Evolutionary conservation across 2,888 invertebrate genomes (phyloP).

Genomic region (Xestia xanthographa): DNA sequence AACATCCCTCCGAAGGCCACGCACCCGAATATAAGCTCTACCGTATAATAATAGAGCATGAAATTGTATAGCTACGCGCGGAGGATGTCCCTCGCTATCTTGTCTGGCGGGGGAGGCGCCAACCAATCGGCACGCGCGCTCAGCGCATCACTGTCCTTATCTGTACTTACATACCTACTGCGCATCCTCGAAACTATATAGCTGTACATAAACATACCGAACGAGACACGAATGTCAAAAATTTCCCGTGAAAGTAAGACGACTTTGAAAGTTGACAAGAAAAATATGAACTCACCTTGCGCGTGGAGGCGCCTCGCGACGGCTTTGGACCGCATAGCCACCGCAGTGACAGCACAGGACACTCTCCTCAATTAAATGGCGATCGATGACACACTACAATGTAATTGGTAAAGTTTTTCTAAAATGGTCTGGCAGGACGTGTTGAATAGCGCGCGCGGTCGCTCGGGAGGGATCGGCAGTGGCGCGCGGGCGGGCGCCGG

Average conservation of each 20-base stretch:
- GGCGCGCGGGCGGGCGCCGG: conserved; percentile 82
- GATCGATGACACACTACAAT: conserved; percentile 82
- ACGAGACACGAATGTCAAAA: conserved; percentile 16
- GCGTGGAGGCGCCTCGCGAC: conserved; percentile 93
- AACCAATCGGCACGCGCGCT: conserved; percentile 82
- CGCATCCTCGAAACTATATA: conserved; percentile 75
- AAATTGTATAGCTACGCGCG: conserved; percentile 68
- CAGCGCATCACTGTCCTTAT: conserved; percentile 88
- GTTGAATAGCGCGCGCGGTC: conserved; percentile 74
- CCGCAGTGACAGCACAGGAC: conserved; percentile 78
- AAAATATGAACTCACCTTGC: conserved; percentile 90
- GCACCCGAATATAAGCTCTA: conserved; percentile 73
- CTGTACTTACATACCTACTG: conserved; percentile 83
- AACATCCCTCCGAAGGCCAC: conserved; percentile 82
- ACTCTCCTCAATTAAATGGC: conserved; percentile 77
- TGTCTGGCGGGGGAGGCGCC: conserved; percentile 89
- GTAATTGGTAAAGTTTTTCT: conserved; percentile 78
- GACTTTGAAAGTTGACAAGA: conserved; percentile 51
- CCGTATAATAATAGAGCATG: conserved; percentile 57
- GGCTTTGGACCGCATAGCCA: conserved; percentile 93
- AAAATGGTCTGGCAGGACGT: conserved; percentile 71
- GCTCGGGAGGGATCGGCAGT: conserved; percentile 77
- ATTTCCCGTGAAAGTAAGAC: conserved; percentile 9
- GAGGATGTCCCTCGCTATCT: conserved; percentile 89
- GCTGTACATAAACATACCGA: conserved; percentile 30